Percentiles rank a stretch among this genome's conserved stretches.
Conservation (phyloP, 30 jellyfish, hydroid and myxozoan genomes). For the Aurelia coerulea region DNA sequence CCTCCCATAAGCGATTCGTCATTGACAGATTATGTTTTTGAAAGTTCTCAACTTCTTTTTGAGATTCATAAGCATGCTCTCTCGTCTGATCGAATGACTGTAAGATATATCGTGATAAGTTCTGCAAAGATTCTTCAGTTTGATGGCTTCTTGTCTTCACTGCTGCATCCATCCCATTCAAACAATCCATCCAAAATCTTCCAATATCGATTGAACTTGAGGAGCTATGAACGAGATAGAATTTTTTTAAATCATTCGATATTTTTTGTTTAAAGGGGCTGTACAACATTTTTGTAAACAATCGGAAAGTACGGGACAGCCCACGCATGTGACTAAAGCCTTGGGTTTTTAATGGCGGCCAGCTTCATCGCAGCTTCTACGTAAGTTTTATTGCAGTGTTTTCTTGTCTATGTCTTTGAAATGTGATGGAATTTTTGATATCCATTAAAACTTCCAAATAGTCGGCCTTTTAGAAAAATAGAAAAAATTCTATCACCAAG, state of each 20-base stretch:
- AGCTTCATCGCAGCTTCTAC: too few relatives aligned
- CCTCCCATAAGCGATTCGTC: constrained; percentile 83
- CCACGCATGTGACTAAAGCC: too few relatives aligned
- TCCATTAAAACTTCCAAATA: too few relatives aligned
- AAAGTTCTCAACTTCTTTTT: constrained; percentile 42
- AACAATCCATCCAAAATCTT: constrained; percentile 92
- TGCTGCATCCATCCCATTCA: constrained; percentile 72
- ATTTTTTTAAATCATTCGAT: not conserved
- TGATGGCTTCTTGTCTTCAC: constrained; percentile 34
- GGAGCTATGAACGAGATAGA: constrained; percentile 13
- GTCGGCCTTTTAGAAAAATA: too few relatives aligned
- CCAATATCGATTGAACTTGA: constrained; percentile 72
- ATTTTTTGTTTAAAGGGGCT: too few relatives aligned
- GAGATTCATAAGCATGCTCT: constrained; percentile 41
- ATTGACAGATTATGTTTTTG: constrained; percentile 56
- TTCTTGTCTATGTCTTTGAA: too few relatives aligned
- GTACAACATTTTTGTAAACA: too few relatives aligned
- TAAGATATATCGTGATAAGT: constrained; percentile 66
- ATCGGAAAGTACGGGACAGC: too few relatives aligned
- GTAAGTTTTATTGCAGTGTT: too few relatives aligned
- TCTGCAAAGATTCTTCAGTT: constrained; percentile 76
- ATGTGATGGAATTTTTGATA: too few relatives aligned
- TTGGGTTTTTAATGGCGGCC: too few relatives aligned
- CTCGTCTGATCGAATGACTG: constrained; percentile 77
- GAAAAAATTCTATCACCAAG: too few relatives aligned